Evolutionary conservation across 2,113 vertebrate genomes (phyloP).

Genomic region (Oophaga pumilio): DNA sequence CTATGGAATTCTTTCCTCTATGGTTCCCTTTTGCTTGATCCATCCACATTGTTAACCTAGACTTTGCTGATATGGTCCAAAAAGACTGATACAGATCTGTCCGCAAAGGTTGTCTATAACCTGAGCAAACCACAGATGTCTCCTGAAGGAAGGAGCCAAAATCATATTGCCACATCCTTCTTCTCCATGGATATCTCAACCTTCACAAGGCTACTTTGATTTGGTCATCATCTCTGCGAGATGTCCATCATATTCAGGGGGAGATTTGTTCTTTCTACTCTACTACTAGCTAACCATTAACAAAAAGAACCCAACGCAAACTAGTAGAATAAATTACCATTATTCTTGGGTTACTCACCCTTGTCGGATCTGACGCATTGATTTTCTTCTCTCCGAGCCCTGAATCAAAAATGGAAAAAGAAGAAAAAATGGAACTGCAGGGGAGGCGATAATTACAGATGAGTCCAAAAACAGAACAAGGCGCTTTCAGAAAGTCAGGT

Average conservation of each 20-base stretch:
- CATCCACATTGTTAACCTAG: too few species aligned
- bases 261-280: background rate
- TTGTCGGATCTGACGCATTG: background rate
- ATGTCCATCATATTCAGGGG: background rate
- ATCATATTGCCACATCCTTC: background rate
- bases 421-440: background rate
- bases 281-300: background rate
- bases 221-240: background rate
- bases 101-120: too few species aligned
- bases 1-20: too few species aligned
- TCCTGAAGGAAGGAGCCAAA: too few species aligned
- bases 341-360: conserved; percentile 24
- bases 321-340: background rate
- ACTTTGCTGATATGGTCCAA: too few species aligned
- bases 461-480: background rate
- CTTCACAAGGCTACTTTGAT: background rate
- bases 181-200: background rate
- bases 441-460: conserved; percentile 44
- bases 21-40: too few species aligned
- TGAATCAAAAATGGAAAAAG: conserved; percentile 29
- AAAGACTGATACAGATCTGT: too few species aligned
- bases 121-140: too few species aligned
- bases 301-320: background rate
- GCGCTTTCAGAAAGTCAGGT: background rate
- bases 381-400: background rate